Evolutionary conservation across 1,140 invertebrate genomes (phyloP).

Genomic region (Lepidurus apus): DNA sequence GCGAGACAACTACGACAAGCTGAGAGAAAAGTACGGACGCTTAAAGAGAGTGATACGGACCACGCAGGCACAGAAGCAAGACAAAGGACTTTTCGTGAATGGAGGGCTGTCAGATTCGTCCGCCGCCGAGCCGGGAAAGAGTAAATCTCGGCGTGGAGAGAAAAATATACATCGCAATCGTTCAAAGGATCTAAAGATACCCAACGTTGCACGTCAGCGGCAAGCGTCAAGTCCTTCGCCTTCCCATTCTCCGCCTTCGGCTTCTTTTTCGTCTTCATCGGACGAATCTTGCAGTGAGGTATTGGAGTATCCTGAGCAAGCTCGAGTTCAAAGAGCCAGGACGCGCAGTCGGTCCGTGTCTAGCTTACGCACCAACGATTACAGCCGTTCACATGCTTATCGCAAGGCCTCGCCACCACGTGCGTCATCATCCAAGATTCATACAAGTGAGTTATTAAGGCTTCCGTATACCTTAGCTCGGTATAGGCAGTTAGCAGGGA

Average conservation of each 20-base stretch:
- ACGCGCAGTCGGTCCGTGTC: not conserved
- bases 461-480: not conserved
- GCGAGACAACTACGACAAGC: not conserved
- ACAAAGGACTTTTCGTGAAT: not conserved
- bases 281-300: not conserved
- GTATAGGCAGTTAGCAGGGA: no score
- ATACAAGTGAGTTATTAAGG: not conserved
- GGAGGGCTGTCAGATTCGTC: not conserved
- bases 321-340: not conserved
- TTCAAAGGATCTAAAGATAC: not conserved
- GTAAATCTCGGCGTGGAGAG: not conserved
- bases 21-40: not conserved
- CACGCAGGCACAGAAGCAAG: not conserved
- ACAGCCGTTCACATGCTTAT: not conserved
- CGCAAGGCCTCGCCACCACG: not conserved
- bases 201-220: not conserved
- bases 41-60: not conserved
- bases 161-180: not conserved
- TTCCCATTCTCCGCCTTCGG: not conserved
- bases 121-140: not conserved
- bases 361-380: not conserved
- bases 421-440: not conserved
- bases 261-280: not conserved
- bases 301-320: not conserved
- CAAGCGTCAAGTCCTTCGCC: not conserved